Percentiles rank a stretch among this genome's conserved stretches.
Conservation (phyloP, 2,113 vertebrate genomes). For the Daubentonia madagascariensis region DNA sequence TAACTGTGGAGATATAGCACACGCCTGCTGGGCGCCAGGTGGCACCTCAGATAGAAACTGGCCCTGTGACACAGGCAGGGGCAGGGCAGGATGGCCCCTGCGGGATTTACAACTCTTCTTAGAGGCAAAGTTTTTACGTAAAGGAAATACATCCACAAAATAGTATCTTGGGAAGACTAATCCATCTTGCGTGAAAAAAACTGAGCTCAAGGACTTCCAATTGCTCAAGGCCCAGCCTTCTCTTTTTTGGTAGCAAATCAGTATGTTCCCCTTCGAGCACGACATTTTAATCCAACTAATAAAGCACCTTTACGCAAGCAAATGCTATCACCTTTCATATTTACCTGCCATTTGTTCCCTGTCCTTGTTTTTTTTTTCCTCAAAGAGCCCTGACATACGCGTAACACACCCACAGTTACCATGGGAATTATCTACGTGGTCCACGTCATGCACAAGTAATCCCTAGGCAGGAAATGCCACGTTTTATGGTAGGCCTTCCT, state of each 20-base stretch:
- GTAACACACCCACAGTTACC: neutral
- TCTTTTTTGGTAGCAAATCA: neutral
- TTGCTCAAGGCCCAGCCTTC: neutral
- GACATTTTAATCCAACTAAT: neutral
- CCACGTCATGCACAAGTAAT: neutral
- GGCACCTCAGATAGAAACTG: fast-evolving
- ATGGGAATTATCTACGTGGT: slow-evolving; percentile 36
- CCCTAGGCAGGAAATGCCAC: slow-evolving; percentile 38
- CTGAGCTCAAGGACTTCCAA: fast-evolving
- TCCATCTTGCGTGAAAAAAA: neutral
- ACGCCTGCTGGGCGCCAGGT: neutral
- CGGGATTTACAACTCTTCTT: neutral
- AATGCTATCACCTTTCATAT: neutral
- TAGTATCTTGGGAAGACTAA: fast-evolving
- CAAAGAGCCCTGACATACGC: neutral
- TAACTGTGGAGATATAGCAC: too few species aligned
- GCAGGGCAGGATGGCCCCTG: too few species aligned
- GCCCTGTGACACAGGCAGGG: neutral
- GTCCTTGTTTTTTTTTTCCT: neutral
- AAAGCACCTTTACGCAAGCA: neutral
- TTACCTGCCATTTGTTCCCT: neutral
- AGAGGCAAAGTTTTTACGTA: neutral
- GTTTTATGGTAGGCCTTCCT: neutral
- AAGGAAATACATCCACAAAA: neutral
- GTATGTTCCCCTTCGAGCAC: neutral